Conservation (phyloP, 1,140 invertebrate species). For the Zaprionus kolodkinae region DNA sequence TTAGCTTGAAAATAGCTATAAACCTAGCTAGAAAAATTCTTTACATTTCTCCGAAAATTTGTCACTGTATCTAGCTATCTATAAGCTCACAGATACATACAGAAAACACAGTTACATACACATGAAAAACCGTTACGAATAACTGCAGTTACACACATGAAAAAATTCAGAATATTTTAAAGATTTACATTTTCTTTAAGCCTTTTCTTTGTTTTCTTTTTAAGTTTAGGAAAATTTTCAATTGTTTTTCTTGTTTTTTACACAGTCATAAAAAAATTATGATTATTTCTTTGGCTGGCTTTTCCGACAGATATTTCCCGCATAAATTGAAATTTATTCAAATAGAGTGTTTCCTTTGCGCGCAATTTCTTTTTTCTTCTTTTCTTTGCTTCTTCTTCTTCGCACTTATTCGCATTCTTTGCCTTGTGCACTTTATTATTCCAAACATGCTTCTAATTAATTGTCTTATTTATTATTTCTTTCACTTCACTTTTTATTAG, state of each 20-base stretch:
- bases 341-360: background rate
- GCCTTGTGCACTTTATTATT: constrained; percentile 18
- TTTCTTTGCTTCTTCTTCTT: background rate
- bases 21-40: background rate
- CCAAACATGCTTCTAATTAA: constrained; percentile 48
- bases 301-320: background rate
- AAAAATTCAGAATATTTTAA: background rate
- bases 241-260: background rate
- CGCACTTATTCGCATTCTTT: constrained; percentile 12
- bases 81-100: background rate
- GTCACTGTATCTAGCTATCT: constrained; percentile 2
- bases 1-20: background rate
- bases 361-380: background rate
- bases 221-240: background rate
- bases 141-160: background rate
- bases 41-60: background rate
- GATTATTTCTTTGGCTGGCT: background rate
- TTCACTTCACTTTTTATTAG: constrained; percentile 41
- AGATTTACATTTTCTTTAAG: background rate
- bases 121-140: background rate
- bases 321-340: background rate
- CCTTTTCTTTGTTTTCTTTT: background rate
- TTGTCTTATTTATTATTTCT: constrained; percentile 47
- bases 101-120: background rate
- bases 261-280: no score